Evolutionary conservation across 2,888 invertebrate genomes (phyloP).

Genomic region (Cryptosula pallasiana): DNA sequence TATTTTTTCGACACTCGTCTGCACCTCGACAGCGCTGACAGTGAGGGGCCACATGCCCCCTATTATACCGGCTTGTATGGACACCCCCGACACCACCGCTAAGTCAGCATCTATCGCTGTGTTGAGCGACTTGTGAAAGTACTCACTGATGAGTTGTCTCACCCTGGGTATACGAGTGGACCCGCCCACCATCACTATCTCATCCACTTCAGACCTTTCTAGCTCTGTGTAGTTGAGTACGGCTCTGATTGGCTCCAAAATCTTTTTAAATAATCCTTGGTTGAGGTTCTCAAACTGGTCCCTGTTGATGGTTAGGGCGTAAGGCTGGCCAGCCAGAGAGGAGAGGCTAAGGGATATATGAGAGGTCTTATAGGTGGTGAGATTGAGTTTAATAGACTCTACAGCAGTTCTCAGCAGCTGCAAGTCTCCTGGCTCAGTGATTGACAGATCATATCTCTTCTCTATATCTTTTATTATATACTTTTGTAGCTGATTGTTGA

Average conservation of each 20-base stretch:
- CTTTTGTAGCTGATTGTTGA: conserved; percentile 54
- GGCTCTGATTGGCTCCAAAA: conserved; percentile 53
- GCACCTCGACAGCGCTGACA: conserved; percentile 53
- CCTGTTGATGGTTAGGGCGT: conserved; percentile 45
- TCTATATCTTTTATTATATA: conserved; percentile 42
- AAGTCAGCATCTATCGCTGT: conserved; percentile 55
- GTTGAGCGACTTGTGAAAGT: conserved; percentile 49
- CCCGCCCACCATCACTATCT: conserved; percentile 57
- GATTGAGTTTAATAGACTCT: conserved; percentile 52
- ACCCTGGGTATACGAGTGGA: conserved; percentile 56
- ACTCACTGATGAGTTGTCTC: conserved; percentile 51
- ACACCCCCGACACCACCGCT: conserved; percentile 56
- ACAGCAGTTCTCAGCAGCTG: conserved; percentile 52
- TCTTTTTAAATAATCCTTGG: conserved; percentile 52
- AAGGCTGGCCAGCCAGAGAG: conserved; percentile 38
- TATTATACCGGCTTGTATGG: conserved; percentile 57
- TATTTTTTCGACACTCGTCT: conserved; percentile 42
- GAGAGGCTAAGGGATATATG: conserved; percentile 43
- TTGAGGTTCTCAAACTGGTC: conserved; percentile 54
- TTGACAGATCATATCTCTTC: conserved; percentile 34
- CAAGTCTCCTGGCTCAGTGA: conserved; percentile 53
- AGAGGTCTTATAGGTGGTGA: conserved; percentile 40
- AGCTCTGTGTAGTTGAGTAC: conserved; percentile 51
- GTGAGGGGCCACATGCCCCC: conserved; percentile 58
- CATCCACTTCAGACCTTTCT: conserved; percentile 52